phyloP scores from a whole-genome alignment of 2,888 invertebrate species.

The Agrilus biguttatus region DNA sequence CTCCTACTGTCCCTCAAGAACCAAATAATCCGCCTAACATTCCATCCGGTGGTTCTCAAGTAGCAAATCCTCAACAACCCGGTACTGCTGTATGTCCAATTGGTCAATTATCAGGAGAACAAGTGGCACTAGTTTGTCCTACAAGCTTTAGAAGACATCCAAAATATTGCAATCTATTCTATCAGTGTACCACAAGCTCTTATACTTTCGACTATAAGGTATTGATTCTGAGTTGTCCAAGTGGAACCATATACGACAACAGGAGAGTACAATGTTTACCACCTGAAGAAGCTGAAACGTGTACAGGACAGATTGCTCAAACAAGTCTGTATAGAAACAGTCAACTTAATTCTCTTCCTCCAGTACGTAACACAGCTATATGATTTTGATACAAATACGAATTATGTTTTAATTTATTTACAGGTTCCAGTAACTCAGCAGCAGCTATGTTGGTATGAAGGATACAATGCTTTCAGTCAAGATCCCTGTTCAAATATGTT shows the following conservation, averaged over 20 bases:
- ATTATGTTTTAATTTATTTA: constrained; percentile 14
- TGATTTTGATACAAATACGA: background rate
- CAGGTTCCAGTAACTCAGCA: constrained; percentile 48
- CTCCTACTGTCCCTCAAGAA: too few species aligned
- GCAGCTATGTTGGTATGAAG: constrained; percentile 49
- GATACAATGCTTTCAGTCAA: constrained; percentile 53
- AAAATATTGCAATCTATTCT: constrained; percentile 68
- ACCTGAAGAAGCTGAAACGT: constrained; percentile 42
- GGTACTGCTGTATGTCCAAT: constrained; percentile 26
- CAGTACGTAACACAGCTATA: constrained; percentile 46
- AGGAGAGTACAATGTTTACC: constrained; percentile 55
- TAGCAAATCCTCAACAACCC: background rate
- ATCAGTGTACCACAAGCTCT: constrained; percentile 59
- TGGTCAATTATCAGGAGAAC: constrained; percentile 52
- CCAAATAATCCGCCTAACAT: too few species aligned
- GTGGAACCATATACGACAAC: constrained; percentile 63
- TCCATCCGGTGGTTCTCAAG: background rate
- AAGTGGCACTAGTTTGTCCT: constrained; percentile 61
- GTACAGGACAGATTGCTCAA: constrained; percentile 41
- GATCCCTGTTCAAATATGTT: constrained; percentile 54
- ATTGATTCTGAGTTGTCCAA: constrained; percentile 60
- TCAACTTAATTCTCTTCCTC: constrained; percentile 36
- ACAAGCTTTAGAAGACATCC: constrained; percentile 74
- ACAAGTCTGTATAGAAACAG: constrained; percentile 40
- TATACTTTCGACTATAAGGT: constrained; percentile 57